Conservation (phyloP, 2,113 vertebrate species). For the Phrynosoma blainvillii region DNA sequence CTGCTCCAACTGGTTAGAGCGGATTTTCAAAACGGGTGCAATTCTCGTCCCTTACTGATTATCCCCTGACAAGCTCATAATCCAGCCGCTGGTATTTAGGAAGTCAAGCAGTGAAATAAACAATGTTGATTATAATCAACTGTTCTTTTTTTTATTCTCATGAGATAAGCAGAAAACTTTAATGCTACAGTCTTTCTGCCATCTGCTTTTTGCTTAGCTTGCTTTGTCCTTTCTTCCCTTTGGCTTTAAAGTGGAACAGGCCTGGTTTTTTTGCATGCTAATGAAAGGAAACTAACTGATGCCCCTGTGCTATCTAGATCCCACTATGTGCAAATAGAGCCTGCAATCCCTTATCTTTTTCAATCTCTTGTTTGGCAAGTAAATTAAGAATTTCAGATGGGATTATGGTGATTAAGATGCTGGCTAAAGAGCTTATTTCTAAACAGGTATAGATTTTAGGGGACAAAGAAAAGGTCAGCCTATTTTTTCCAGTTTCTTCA, state of each 20-base stretch:
- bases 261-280: slow-evolving; percentile 18
- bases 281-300: background rate
- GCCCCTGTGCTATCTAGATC: slow-evolving; percentile 72
- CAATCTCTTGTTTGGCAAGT: slow-evolving; percentile 79
- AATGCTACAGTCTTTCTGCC: slow-evolving; percentile 61
- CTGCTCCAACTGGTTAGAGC: slow-evolving; percentile 72
- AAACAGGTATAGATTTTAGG: slow-evolving; percentile 41
- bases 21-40: slow-evolving; percentile 86
- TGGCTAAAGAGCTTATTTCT: slow-evolving; percentile 67
- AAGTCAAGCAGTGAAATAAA: slow-evolving; percentile 90
- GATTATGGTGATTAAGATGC: slow-evolving; percentile 79
- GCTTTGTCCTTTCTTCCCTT: slow-evolving; percentile 60
- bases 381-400: slow-evolving; percentile 77
- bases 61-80: slow-evolving; percentile 88
- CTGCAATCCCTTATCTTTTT: slow-evolving; percentile 67
- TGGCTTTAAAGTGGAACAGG: slow-evolving; percentile 3
- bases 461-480: background rate
- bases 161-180: slow-evolving; percentile 52
- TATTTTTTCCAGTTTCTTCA: slow-evolving; percentile 11
- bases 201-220: slow-evolving; percentile 79
- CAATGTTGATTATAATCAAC: slow-evolving; percentile 87
- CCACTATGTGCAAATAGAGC: slow-evolving; percentile 59
- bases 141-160: slow-evolving; percentile 74
- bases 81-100: slow-evolving; percentile 84
- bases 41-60: slow-evolving; percentile 86